Evolutionary conservation across 2,888 invertebrate species (phyloP).

Genomic region (Pristionchus arcanus): DNA sequence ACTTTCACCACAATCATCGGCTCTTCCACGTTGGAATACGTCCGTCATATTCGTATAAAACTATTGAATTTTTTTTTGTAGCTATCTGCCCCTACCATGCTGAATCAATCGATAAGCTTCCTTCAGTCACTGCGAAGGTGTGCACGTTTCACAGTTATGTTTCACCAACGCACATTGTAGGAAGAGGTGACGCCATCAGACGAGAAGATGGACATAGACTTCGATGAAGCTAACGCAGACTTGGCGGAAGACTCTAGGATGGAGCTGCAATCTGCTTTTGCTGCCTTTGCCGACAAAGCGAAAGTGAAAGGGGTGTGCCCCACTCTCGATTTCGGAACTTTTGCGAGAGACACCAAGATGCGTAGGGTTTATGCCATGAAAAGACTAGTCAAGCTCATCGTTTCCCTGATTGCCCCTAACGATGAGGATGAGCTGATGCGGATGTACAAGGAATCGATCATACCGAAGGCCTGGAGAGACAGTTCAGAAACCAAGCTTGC

Average conservation of each 20-base stretch:
- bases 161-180: no score
- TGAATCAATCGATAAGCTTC: neutral
- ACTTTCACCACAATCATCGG: neutral
- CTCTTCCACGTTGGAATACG: neutral
- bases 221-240: neutral
- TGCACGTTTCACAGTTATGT: no score
- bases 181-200: no score
- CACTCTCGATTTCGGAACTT: neutral
- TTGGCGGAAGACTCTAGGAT: neutral
- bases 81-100: neutral
- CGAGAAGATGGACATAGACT: neutral
- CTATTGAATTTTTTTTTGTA: neutral
- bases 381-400: neutral
- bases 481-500: neutral
- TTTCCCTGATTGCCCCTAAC: neutral
- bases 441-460: neutral
- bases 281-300: neutral
- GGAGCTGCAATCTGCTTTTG: neutral
- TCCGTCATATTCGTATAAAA: neutral
- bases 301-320: neutral
- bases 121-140: no score
- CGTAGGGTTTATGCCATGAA: neutral
- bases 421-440: neutral
- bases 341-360: neutral
- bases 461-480: neutral